Base-by-base conservation (phyloP, 2,888 invertebrate species). In the Xanthostigma xanthostigma region DNA sequence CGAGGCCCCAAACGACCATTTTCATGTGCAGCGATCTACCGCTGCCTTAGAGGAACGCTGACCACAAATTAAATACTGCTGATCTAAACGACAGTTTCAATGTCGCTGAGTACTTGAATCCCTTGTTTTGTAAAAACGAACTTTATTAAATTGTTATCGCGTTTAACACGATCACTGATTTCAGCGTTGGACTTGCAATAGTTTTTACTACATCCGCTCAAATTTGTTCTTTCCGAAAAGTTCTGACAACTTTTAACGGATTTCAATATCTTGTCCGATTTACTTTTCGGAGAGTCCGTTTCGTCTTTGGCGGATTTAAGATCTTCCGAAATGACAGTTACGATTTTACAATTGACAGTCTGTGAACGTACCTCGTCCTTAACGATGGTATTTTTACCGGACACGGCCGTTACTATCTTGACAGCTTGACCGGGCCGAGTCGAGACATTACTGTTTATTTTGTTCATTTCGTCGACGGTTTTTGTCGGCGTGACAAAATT, bases 71-170 rank as follows among this genome's bases (percentile, higher is more conserved):
- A 38, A 12, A 38, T 46, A n/a, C 34, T 17, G 48, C 36, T 41
- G 27, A 27, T 27, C 62, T 65, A 74, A 45, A 81, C 81, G 44
- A 80, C 80, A 52, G 84, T 84, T 61, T 86, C 85, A 12, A 81
- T 81, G 59, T 85, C 84, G 57, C 84, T 84, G 42, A 84, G 83
- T 45, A 85, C 82, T 64, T 83, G 80, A 55, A 85, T 84, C 2
- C 84, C 84, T 60, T 84, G 84, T 62, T 84, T 81, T 2, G 83
- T 83, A 55, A 85, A 70, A 58, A 84, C 81, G 67, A 84, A 75
- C 59, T 81, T 76, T 9, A 85, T 81, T 40, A 80, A 58, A 59
- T 66, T 66, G 51, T 66, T 67, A 54, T 68, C 68, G 50, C 65
- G 63, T 57, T 64, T 66, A 52, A 67, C 66, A 36, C 73, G 61